Percentiles rank a stretch among this genome's conserved stretches.
These are phyloP conservation scores for Eupelmus urozonus DNA, from an alignment of 2,888 invertebrate species.

Conservation along the genomic window DNA sequence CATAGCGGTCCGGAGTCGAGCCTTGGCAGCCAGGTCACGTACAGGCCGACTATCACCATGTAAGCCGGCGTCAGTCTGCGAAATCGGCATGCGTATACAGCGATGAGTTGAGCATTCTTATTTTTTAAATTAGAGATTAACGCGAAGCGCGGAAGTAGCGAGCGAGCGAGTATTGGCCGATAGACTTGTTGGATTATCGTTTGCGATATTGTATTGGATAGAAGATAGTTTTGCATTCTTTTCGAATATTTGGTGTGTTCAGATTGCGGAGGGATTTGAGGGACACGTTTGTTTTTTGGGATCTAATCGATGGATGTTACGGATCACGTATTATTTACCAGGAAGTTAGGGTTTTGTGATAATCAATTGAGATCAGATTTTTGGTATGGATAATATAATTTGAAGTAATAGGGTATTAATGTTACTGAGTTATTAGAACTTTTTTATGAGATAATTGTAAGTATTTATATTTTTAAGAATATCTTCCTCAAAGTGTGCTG, in stretches of 20 bases:
- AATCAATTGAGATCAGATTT: no score
- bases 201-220: not conserved
- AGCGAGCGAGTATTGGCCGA: constrained; percentile 7
- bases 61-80: constrained; percentile 87
- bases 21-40: constrained; percentile 85
- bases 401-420: no score
- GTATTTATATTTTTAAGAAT: no score
- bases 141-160: not conserved
- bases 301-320: no score
- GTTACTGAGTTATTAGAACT: no score
- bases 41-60: constrained; percentile 84
- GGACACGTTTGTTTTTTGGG: not conserved
- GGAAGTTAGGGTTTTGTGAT: no score
- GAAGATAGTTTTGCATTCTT: no score
- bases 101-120: not conserved
- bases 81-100: no score
- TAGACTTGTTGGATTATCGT: not conserved
- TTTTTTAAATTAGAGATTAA: constrained; percentile 14
- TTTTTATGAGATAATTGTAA: no score
- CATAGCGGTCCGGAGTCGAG: constrained; percentile 87
- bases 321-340: no score
- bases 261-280: not conserved
- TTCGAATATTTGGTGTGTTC: not conserved
- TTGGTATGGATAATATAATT: no score
- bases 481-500: no score